phyloP scores from a whole-genome alignment of 2,888 invertebrate species.

The Lissonota sp. region DNA sequence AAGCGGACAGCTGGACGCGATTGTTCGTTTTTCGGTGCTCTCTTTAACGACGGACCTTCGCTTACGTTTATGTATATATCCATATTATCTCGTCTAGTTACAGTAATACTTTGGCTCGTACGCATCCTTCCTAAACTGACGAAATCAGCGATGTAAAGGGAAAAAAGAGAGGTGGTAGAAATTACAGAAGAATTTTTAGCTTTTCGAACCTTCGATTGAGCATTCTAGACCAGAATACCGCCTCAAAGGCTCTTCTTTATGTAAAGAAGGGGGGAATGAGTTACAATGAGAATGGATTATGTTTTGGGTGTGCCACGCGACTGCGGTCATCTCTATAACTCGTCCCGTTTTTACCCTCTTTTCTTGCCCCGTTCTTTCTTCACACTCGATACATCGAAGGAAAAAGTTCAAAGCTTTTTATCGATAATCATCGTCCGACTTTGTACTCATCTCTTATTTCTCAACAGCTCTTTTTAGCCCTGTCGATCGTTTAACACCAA shows the following conservation, averaged over 20 bases:
- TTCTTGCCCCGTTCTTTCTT: not conserved
- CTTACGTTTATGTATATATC: slow-evolving; percentile 63
- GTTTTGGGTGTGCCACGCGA: slow-evolving; percentile 47
- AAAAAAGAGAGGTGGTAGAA: slow-evolving; percentile 48
- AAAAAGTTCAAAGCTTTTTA: slow-evolving; percentile 55
- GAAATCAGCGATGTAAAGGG: slow-evolving; percentile 24
- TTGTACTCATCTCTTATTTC: slow-evolving; percentile 15
- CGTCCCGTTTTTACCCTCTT: slow-evolving; percentile 8
- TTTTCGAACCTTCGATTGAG: not conserved
- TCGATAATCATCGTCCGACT: slow-evolving; percentile 56
- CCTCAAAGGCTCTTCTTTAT: not conserved
- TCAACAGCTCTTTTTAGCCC: slow-evolving; percentile 15
- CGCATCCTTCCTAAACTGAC: slow-evolving; percentile 53
- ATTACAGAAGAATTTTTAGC: not conserved
- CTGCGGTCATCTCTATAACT: slow-evolving; percentile 26
- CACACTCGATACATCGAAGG: slow-evolving; percentile 47
- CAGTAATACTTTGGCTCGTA: slow-evolving; percentile 31
- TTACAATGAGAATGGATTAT: slow-evolving; percentile 60
- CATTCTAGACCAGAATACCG: too few relatives aligned
- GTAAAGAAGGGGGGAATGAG: slow-evolving; percentile 28
- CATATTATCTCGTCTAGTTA: slow-evolving; percentile 2
- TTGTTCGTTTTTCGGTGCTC: slow-evolving; percentile 73
- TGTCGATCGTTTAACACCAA: slow-evolving; percentile 47
- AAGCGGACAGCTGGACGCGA: slow-evolving; percentile 78
- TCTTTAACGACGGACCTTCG: not conserved